Conservation (phyloP, 1,140 invertebrate species). For the Drosophila orosa region DNA sequence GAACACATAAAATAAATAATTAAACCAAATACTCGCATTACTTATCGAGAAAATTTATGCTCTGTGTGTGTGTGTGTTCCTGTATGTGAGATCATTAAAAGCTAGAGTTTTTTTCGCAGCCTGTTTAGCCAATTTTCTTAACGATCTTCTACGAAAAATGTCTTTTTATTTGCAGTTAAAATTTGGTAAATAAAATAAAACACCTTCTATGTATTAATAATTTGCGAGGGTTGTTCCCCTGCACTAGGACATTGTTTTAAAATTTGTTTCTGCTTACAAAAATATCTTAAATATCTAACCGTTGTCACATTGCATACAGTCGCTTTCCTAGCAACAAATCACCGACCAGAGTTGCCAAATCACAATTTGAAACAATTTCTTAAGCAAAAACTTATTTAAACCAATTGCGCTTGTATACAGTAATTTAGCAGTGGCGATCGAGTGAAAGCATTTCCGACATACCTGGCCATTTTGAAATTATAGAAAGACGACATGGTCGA, state of each 20-base stretch:
- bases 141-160: background rate
- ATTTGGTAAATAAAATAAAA: background rate
- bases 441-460: conserved; percentile 35
- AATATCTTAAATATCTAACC: conserved; percentile 5
- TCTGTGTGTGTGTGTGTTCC: conserved; percentile 5
- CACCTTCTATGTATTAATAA: background rate
- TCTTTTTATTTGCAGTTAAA: background rate
- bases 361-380: conserved; percentile 1
- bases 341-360: background rate
- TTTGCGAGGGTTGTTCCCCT: background rate
- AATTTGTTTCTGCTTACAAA: background rate
- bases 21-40: background rate
- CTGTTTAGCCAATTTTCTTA: background rate
- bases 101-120: conserved; percentile 3
- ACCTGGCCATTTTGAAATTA: conserved; percentile 70
- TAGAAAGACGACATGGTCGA: conserved; percentile 71
- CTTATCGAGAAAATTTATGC: conserved; percentile 10
- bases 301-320: conserved; percentile 29
- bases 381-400: conserved; percentile 11
- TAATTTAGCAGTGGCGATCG: conserved; percentile 4
- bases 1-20: conserved; percentile 4
- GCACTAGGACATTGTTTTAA: background rate
- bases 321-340: background rate
- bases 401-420: conserved; percentile 45
- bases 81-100: conserved; percentile 21